Conservation (phyloP, 2,888 invertebrate genomes). For the Leptopilina syphax region DNA sequence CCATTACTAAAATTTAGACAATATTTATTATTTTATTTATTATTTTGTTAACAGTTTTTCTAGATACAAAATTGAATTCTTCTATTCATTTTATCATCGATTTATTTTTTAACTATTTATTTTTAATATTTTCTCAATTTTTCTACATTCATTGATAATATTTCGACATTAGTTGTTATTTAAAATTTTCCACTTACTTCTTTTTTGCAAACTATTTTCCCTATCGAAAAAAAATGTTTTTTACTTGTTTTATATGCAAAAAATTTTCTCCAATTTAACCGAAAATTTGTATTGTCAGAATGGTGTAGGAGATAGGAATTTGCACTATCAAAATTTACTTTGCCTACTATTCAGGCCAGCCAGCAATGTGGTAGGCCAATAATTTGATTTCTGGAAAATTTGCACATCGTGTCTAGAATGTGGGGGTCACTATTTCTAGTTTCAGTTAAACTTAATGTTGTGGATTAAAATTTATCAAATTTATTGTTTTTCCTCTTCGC, state of each 20-base stretch:
- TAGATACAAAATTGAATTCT: too few relatives aligned
- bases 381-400: constrained; percentile 35
- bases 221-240: neutral
- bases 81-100: too few relatives aligned
- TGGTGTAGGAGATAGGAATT: constrained; percentile 5
- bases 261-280: neutral
- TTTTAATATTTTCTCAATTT: too few relatives aligned
- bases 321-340: constrained; percentile 20
- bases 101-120: too few relatives aligned
- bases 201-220: too few relatives aligned
- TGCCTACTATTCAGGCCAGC: constrained; percentile 7
- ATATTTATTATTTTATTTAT: too few relatives aligned
- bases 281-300: neutral
- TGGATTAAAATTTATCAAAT: neutral
- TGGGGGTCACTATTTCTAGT: neutral
- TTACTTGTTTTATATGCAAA: neutral
- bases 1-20: too few relatives aligned
- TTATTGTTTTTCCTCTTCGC: neutral
- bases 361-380: constrained; percentile 22
- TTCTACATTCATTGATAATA: too few relatives aligned
- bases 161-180: too few relatives aligned
- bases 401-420: constrained; percentile 16
- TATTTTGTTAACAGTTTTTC: too few relatives aligned
- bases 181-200: too few relatives aligned
- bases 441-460: neutral